Evolutionary conservation across 2,888 invertebrate genomes (phyloP).

Genomic region (Cryptocephalus moraei): DNA sequence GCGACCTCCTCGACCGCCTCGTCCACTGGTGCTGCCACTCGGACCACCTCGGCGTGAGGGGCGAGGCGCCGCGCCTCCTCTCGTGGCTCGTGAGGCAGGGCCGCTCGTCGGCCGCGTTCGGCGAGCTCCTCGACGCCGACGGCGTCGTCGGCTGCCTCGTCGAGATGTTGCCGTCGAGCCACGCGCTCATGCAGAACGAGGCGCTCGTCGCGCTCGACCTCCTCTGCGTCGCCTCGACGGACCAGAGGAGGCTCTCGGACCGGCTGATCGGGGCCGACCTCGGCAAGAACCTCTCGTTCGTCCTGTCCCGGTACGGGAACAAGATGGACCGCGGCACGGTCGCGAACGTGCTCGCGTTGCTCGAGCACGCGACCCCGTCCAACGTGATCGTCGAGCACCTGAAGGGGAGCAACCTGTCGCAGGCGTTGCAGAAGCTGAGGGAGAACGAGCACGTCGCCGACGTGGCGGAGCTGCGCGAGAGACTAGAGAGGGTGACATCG

Average conservation of each 20-base stretch:
- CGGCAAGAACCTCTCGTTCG: constrained; percentile 30
- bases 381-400: constrained; percentile 22
- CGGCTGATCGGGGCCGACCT: constrained; percentile 25
- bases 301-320: constrained; percentile 30
- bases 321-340: constrained; percentile 31
- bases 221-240: constrained; percentile 37
- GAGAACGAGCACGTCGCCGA: no score
- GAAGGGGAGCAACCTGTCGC: constrained; percentile 4
- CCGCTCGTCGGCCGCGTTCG: constrained; percentile 35
- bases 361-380: constrained; percentile 25
- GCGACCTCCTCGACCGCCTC: constrained; percentile 53
- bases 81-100: constrained; percentile 71
- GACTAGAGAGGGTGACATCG: no score
- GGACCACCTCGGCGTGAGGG: constrained; percentile 75
- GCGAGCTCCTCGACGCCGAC: constrained; percentile 42
- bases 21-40: constrained; percentile 69
- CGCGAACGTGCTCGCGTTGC: constrained; percentile 28
- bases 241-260: neutral
- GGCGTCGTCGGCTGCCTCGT: constrained; percentile 67
- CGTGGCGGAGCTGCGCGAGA: no score
- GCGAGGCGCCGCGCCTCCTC: constrained; percentile 67
- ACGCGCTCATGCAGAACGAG: constrained; percentile 82
- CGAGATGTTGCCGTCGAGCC: constrained; percentile 73
- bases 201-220: constrained; percentile 64
- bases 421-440: no score